Conservation (phyloP, 2,113 vertebrate genomes). For the Eolophus roseicapilla region DNA sequence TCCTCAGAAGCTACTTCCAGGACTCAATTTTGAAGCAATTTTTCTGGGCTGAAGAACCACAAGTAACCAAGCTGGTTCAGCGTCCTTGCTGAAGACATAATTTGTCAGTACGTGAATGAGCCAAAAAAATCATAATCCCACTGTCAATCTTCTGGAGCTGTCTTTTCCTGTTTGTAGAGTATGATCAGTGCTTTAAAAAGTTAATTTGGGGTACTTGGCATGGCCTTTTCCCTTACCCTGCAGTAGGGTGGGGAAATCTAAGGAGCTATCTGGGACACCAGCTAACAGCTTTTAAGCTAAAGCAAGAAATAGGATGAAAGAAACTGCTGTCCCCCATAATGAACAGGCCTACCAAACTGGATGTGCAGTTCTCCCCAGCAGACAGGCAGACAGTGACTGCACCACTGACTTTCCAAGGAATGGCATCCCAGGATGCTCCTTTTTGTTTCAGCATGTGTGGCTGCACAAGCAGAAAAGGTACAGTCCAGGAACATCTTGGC, state of each 20-base stretch:
- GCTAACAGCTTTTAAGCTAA: not conserved
- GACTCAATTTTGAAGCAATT: not conserved
- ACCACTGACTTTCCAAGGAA: not conserved
- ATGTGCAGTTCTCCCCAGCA: not conserved
- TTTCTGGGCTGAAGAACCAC: not conserved
- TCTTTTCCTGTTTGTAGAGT: not conserved
- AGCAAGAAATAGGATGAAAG: not conserved
- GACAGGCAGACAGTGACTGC: not conserved
- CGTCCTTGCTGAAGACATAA: not conserved
- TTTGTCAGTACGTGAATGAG: accelerated
- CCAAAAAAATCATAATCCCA: not conserved
- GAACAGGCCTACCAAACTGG: not conserved
- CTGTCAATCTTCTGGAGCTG: not conserved
- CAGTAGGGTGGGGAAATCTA: not conserved
- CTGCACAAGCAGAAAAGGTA: not conserved
- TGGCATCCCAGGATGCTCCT: not conserved
- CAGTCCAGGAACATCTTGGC: not conserved
- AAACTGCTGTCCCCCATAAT: not conserved
- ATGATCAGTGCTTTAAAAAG: not conserved
- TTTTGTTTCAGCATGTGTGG: not conserved
- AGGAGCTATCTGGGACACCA: not conserved
- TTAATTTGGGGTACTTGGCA: not conserved
- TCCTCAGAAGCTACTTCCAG: not conserved
- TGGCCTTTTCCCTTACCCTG: not conserved
- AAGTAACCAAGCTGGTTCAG: not conserved